phyloP scores from a whole-genome alignment of 2,797 vertebrate genomes.

The Acrossocheilus wenchowensis region DNA sequence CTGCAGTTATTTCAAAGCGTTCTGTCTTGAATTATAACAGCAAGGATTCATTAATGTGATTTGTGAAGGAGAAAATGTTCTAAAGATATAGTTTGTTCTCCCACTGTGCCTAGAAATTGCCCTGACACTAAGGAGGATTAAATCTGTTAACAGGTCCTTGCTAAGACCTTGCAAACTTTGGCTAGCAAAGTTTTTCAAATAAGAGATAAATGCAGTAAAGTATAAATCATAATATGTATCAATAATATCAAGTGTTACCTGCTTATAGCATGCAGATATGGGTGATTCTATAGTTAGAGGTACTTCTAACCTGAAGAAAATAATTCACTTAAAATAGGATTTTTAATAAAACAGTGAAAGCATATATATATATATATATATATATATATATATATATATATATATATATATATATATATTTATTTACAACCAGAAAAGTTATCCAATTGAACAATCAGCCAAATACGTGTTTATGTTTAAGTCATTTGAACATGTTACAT shows the following conservation, averaged over 20 bases:
- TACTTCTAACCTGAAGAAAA: background rate
- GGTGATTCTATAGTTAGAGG: background rate
- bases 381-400: too few relatives aligned
- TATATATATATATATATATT: too few relatives aligned
- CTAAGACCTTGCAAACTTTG: background rate
- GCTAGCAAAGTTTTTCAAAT: background rate
- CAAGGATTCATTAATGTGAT: slow-evolving; percentile 13
- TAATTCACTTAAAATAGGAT: background rate
- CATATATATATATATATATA: too few relatives aligned
- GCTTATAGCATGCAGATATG: background rate
- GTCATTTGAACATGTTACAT: slow-evolving; percentile 49
- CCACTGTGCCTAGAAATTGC: background rate
- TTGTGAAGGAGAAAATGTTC: background rate
- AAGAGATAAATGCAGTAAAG: background rate
- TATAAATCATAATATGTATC: too few relatives aligned
- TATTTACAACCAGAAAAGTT: background rate
- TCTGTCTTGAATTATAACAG: background rate
- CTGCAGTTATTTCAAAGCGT: slow-evolving; percentile 1
- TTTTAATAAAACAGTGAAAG: too few relatives aligned
- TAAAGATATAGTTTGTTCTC: slow-evolving; percentile 15
- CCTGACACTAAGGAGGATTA: slow-evolving; percentile 25
- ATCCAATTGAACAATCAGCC: background rate
- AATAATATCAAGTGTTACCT: background rate
- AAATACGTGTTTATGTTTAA: slow-evolving; percentile 33
- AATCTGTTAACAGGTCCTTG: background rate